A percentile compares a stretch with the other conserved stretches of the same genome.
These are phyloP conservation scores for Amblyopsis hoosieri DNA, from an alignment of 2,797 vertebrate genomes.

Conservation along the genomic window DNA sequence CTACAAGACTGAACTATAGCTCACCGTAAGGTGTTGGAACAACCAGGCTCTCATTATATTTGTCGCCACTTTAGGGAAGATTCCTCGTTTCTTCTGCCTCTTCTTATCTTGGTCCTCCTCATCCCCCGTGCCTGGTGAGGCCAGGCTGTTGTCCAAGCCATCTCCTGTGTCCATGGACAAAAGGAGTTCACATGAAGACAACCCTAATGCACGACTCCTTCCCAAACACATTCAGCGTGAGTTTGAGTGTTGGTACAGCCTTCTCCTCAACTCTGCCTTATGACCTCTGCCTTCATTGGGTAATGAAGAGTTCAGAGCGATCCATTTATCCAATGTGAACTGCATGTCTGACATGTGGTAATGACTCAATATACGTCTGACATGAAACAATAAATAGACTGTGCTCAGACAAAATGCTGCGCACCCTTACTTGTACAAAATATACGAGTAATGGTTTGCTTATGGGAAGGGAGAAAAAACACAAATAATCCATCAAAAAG, in stretches of 20 bases:
- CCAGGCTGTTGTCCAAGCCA: constrained; percentile 92
- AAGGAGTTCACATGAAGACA: constrained; percentile 44
- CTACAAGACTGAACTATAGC: constrained; percentile 23
- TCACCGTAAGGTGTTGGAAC: constrained; percentile 97
- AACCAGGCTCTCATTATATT: constrained; percentile 83
- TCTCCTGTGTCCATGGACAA: constrained; percentile 83
- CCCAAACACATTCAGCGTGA: not conserved
- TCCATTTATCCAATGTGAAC: constrained; percentile 74
- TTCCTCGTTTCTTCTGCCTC: constrained; percentile 95
- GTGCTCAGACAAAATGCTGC: constrained; percentile 43
- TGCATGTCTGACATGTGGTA: constrained; percentile 66
- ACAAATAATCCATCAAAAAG: not conserved
- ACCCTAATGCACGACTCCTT: constrained; percentile 5
- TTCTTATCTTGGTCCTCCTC: constrained; percentile 97
- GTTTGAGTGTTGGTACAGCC: constrained; percentile 19
- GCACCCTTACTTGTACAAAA: constrained; percentile 28
- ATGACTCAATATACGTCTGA: constrained; percentile 57
- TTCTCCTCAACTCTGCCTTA: constrained; percentile 42
- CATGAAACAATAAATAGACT: constrained; percentile 54
- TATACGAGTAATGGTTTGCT: constrained; percentile 32
- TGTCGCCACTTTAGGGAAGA: constrained; percentile 87
- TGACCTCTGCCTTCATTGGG: constrained; percentile 38
- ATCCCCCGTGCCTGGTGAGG: constrained; percentile 93
- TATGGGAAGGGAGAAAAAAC: not conserved
- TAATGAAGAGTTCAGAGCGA: constrained; percentile 43